These are phyloP conservation scores for Recurvirostra avosetta DNA, from an alignment of 2,113 vertebrate species.

Conservation along the genomic window DNA sequence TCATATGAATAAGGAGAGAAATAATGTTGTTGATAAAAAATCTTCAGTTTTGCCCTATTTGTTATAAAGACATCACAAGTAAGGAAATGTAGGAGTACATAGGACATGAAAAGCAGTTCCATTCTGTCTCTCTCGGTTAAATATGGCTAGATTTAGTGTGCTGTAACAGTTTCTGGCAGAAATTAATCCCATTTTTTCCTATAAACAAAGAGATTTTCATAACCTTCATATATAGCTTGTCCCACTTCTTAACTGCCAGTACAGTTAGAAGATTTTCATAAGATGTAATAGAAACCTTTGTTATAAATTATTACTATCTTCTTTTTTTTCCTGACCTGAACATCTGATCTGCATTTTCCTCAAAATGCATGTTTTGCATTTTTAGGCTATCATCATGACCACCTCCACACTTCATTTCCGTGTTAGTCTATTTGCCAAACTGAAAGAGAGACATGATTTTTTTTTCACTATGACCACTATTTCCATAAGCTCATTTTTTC, in stretches of 20 bases:
- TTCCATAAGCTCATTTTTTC: neutral
- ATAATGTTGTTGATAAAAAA: neutral
- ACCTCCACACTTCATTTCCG: neutral
- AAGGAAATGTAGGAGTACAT: neutral
- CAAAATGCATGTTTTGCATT: neutral
- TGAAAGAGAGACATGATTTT: neutral
- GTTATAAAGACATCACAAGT: neutral
- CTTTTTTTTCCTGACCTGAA: neutral
- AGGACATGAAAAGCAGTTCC: neutral
- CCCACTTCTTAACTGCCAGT: neutral
- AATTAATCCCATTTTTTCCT: neutral
- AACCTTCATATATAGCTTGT: neutral
- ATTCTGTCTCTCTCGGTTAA: neutral
- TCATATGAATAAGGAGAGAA: neutral
- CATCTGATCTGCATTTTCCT: neutral
- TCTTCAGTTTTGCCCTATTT: neutral
- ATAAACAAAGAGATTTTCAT: neutral
- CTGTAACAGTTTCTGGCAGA: neutral
- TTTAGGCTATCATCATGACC: neutral
- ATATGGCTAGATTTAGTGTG: neutral
- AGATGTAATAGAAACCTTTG: neutral
- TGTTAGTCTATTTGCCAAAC: neutral
- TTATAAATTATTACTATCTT: neutral
- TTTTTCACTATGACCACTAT: neutral
- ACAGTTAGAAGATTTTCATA: neutral